These are phyloP conservation scores for Glossosoma conforme DNA, from an alignment of 1,140 invertebrate genomes.

Conservation along the genomic window DNA sequence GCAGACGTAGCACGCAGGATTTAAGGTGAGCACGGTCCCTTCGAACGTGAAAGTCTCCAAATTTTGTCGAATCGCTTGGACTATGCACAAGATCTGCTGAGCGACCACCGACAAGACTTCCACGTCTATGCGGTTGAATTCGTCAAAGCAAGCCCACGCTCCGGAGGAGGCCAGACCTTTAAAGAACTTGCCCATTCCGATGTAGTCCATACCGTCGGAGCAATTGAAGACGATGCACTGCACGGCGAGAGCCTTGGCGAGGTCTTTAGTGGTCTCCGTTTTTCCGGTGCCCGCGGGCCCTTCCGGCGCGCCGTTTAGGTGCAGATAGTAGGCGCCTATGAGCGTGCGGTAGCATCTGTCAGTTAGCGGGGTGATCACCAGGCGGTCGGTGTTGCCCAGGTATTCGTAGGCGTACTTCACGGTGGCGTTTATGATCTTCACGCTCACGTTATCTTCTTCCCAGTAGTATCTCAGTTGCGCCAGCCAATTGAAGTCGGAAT, in stretches of 20 bases:
- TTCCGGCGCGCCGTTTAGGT: slow-evolving; percentile 79
- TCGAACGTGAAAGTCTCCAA: slow-evolving; percentile 78
- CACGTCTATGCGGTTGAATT: slow-evolving; percentile 88
- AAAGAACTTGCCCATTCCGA: slow-evolving; percentile 89
- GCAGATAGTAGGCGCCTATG: slow-evolving; percentile 81
- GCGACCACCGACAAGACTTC: slow-evolving; percentile 88
- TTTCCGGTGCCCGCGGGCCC: slow-evolving; percentile 92
- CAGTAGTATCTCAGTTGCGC: slow-evolving; percentile 89
- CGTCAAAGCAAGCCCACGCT: slow-evolving; percentile 90
- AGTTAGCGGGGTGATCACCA: slow-evolving; percentile 80
- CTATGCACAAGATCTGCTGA: slow-evolving; percentile 74
- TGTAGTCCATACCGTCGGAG: slow-evolving; percentile 87
- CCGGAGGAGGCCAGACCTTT: slow-evolving; percentile 80
- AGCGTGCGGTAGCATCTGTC: slow-evolving; percentile 84
- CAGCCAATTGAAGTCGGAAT: slow-evolving; percentile 88
- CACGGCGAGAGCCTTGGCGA: slow-evolving; percentile 80
- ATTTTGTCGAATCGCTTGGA: slow-evolving; percentile 71
- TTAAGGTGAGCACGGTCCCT: slow-evolving; percentile 80
- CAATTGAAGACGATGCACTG: slow-evolving; percentile 91
- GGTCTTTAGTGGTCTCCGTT: slow-evolving; percentile 91
- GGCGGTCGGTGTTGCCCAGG: slow-evolving; percentile 71
- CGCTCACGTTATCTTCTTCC: slow-evolving; percentile 71
- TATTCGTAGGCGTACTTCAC: slow-evolving; percentile 89
- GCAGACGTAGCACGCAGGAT: slow-evolving; percentile 81
- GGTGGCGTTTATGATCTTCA: slow-evolving; percentile 83